phyloP scores from a whole-genome alignment of 2,888 invertebrate species.

The Phaedon cochleariae region DNA sequence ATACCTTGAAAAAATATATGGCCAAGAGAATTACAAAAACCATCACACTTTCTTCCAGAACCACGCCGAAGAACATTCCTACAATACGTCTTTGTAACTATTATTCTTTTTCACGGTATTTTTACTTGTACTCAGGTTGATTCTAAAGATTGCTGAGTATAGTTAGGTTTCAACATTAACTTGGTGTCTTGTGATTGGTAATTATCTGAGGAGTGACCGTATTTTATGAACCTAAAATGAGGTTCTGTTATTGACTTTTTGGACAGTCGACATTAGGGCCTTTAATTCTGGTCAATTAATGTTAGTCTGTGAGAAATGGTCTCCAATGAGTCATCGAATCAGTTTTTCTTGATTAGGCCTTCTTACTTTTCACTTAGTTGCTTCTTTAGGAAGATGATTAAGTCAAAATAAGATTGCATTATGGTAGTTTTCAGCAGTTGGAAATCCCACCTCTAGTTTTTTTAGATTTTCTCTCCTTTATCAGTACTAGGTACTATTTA shows the following conservation, averaged over 20 bases:
- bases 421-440: no score
- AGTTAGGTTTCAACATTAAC: constrained; percentile 19
- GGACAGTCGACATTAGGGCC: no score
- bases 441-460: no score
- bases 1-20: constrained; percentile 6
- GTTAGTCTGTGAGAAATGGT: not conserved
- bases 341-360: no score
- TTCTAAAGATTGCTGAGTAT: constrained; percentile 33
- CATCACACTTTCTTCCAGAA: not conserved
- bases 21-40: not conserved
- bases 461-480: no score
- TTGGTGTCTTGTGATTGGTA: constrained; percentile 40
- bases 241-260: not conserved
- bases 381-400: no score
- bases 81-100: not conserved
- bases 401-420: no score
- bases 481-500: no score
- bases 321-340: no score
- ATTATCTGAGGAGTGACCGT: constrained; percentile 29
- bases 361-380: no score
- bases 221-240: not conserved
- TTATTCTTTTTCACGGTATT: constrained; percentile 20
- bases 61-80: not conserved
- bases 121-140: constrained; percentile 34
- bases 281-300: not conserved